Conservation (phyloP, 35 echinoderm and acorn worm species). For the Patiria miniata region DNA sequence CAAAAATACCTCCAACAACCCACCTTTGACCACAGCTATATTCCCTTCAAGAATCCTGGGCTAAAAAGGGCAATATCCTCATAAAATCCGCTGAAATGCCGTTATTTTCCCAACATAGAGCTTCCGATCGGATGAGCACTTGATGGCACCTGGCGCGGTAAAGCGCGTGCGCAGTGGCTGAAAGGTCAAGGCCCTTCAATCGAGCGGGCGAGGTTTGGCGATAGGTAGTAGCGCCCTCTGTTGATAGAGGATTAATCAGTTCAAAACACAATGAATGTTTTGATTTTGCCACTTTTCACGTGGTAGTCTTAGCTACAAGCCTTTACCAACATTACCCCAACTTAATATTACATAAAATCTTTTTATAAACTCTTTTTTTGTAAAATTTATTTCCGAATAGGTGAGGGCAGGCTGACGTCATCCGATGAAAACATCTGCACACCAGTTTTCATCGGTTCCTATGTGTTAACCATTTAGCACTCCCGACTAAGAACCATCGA, state of each 20-base stretch:
- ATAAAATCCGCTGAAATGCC: neutral
- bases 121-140: neutral
- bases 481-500: no score
- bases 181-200: constrained; percentile 9
- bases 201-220: constrained; percentile 7
- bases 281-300: no score
- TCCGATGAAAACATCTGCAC: no score
- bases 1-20: neutral
- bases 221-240: neutral
- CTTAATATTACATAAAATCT: no score
- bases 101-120: constrained; percentile 1
- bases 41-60: neutral
- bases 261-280: no score
- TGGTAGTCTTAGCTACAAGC: no score
- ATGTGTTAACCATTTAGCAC: no score
- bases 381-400: no score
- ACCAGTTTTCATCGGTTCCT: no score
- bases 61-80: neutral
- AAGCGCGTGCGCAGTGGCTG: neutral
- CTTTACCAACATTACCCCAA: no score
- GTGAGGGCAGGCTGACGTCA: no score
- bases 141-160: neutral
- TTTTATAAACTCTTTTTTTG: no score
- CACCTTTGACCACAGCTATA: neutral
- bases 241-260: neutral